Base-by-base conservation (phyloP, 2,888 invertebrate species). In the Leptinotarsa tumamoca region DNA sequence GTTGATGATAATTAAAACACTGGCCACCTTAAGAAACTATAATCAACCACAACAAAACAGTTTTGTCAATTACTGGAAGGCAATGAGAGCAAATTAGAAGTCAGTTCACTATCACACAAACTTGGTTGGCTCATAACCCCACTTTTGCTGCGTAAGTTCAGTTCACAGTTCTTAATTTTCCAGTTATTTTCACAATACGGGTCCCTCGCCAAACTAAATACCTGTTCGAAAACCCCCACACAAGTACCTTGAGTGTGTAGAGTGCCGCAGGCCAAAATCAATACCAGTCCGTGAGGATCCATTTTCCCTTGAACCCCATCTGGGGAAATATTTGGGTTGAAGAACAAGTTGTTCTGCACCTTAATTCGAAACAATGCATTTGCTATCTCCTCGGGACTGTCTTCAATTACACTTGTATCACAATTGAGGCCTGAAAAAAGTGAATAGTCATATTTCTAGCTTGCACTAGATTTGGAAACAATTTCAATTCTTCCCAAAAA, bases 141-240 rank as follows among this genome's bases (percentile, higher is more conserved):
- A 74, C 71, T 81, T 79, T 85, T 83, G 80, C 89, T 90, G 67
- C 87, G 87, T 58, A 91, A 84, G 76, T 89, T 83, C 27, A 91
- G 83, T 80, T 91, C 88, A 13, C 90, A 89, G n/a, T 88, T 90
- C 84, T 93, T 93, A 27, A 93, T 90, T 87, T 93, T 93, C 92
- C 92, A 94, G 83, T 92, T 93, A 83, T 93, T 92, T n/a, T 90
- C 89, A 49, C 89, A 86, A 69, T 88, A 89, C 0, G 93, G 93
- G 85, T 94, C 93, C 77, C 91, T 89, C 27, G 92, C 88, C 58
- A 94, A 86, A 2, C 91, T 91, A 87, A 94, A 93, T 66, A 90
- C 88, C 82, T 93, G 92, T 83, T 93, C 93, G 85, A 93, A 94
- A 50, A 92, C 87, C 2, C 94, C 94, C 1, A 91, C 90, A 79